Base-by-base conservation (phyloP, 2,797 vertebrate genomes). In the Benthosema pterotum region DNA sequence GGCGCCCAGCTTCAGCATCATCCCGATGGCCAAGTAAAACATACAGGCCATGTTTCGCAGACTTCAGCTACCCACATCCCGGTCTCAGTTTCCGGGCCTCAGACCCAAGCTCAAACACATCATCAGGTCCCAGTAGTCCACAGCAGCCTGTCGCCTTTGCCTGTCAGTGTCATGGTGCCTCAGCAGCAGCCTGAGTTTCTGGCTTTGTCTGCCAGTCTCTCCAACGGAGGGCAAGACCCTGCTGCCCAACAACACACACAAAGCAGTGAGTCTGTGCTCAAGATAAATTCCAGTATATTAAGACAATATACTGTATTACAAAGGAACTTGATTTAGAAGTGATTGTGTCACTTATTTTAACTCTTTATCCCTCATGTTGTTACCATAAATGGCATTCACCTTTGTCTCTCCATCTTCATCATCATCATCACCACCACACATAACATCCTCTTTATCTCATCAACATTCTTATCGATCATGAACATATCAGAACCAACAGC, bases 221-320 rank as follows among this genome's bases (percentile, higher is more conserved):
- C 80, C 54, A 54, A 18, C 62, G 84, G 65, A 70, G 84, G 77
- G 67, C 71, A 78, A 46, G 72, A 84, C 62, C 32, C 79, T 16
- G 77, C 83, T 70, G 75, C 70, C 64, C 87, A 84, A 69, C 89
- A 88, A 80, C 83, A 86, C 78, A 82, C 82, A 77, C 85, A 86
- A 58, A 84, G 78, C 85, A 91, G 90, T 91, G 67, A 90, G 92
- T 88, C 5, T 63, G 51, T 42, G 63, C 19, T 57, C 1, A 1
- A 58, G 12, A 4, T 5, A 17, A 47, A 42, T 43, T 13, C 16
- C 47, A 46, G 13, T 9, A 17, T 15, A 11, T 17, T 3, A 22
- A 12, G 6, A 8, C 47, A n/a, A 47, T 38, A 38, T 38, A n/a
- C n/a, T n/a, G n/a, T n/a, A 38, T 38, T 38, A 11, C 9, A 15